phyloP scores from a whole-genome alignment of 30 jellyfish, hydroid and myxozoan genomes.

The Rhopilema esculentum region DNA sequence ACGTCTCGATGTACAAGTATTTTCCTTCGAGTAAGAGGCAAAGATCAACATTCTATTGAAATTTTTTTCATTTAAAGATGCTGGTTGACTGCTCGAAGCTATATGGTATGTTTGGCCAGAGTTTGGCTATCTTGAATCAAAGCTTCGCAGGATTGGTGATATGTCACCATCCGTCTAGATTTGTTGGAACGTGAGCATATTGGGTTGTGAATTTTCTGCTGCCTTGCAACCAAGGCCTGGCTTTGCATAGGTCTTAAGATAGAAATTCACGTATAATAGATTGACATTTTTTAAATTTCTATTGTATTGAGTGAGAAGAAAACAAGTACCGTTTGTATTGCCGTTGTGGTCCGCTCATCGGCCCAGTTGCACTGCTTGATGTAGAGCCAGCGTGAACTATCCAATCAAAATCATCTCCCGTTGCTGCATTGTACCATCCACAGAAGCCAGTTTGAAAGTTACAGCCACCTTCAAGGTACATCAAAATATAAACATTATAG shows the following conservation, averaged over 20 bases:
- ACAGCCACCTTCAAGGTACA: constrained; percentile 37
- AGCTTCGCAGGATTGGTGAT: no score
- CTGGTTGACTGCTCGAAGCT: not conserved
- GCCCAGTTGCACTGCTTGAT: constrained; percentile 57
- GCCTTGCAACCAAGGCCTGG: no score
- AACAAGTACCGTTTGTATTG: not conserved
- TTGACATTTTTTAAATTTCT: no score
- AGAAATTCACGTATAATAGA: no score
- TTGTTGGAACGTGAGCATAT: no score
- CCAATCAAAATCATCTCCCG: constrained; percentile 70
- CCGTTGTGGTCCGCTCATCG: constrained; percentile 50
- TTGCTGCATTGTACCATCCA: constrained; percentile 54
- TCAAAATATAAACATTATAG: no score
- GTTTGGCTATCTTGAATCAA: no score
- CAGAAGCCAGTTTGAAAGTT: constrained; percentile 70
- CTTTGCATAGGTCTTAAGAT: not conserved
- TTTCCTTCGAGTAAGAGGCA: not conserved
- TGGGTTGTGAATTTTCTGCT: no score
- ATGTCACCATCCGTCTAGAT: no score
- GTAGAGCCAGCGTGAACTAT: constrained; percentile 53
- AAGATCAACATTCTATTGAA: not conserved
- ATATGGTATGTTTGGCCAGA: not conserved
- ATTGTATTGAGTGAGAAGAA: no score
- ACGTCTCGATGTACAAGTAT: not conserved
- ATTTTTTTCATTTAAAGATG: not conserved